phyloP scores from a whole-genome alignment of 2,888 invertebrate genomes.

The Villa cingulata region DNA sequence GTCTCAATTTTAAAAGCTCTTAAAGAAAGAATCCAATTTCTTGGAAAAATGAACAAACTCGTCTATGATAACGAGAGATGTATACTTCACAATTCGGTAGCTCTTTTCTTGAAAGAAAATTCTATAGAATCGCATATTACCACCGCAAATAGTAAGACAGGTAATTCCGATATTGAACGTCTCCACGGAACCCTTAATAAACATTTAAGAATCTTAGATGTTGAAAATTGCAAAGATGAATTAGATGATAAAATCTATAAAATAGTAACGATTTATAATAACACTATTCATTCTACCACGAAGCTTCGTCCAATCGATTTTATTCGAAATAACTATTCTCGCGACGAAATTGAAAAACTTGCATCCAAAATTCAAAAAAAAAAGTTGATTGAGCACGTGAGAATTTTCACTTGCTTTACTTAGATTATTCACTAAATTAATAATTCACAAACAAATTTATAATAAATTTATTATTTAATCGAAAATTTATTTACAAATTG shows the following conservation, averaged over 20 bases:
- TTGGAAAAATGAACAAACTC: constrained; percentile 9
- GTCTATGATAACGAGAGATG: constrained; percentile 5
- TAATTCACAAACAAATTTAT: no score
- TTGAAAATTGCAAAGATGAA: neutral
- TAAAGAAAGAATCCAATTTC: constrained; percentile 4
- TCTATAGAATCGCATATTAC: constrained; percentile 4
- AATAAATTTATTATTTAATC: no score
- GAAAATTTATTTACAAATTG: no score
- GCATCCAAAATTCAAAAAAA: neutral
- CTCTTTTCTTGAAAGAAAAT: constrained; percentile 4
- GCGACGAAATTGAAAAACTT: neutral
- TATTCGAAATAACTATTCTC: neutral
- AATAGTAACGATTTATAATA: no score
- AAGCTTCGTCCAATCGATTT: no score
- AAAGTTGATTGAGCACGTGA: no score
- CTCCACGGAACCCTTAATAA: constrained; percentile 10
- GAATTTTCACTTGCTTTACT: no score
- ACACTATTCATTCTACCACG: no score
- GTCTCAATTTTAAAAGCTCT: constrained; percentile 3
- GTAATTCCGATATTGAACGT: constrained; percentile 8
- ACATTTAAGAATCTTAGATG: constrained; percentile 7
- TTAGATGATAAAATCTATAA: neutral
- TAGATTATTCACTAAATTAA: no score
- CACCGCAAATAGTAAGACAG: constrained; percentile 7
- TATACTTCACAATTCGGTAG: constrained; percentile 1